Base-by-base conservation (phyloP, 64 coral and sea anemone genomes). In the Platygyra sinensis region DNA sequence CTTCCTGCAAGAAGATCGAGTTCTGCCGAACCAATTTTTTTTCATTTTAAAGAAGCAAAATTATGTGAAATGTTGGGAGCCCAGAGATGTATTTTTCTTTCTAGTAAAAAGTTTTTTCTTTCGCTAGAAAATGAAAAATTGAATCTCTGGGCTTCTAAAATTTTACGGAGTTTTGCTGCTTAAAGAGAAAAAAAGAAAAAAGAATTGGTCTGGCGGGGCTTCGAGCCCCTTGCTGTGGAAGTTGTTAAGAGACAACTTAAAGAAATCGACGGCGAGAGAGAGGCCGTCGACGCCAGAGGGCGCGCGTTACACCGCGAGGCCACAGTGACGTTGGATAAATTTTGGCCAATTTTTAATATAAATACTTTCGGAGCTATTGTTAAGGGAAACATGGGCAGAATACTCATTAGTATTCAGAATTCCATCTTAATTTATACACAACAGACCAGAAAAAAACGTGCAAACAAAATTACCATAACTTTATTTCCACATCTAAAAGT, bases 131-230 rank as follows among this genome's bases (percentile, higher is more conserved):
- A 67, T n/a, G n/a, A n/a, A n/a, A n/a, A n/a, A n/a, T n/a, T n/a
- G n/a, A n/a, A n/a, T 65, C 62, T 22, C 62, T 65, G 62, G 62
- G 62, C 64, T 67, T n/a, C 64, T 67, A 67, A 67, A 67, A 67
- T 67, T 28, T 67, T 10, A n/a, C 19, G 27, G 64, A n/a, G 27
- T n/a, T 67, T 67, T 67, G 64, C 20, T 24, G 8, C 64, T 67
- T 67, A 27, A 24, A 67, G 27, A 67, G 0, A 0, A 24, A 67
- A n/a, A 67, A 67, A 67, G 20, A n/a, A 24, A 67, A 67, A 67
- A 67, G 20, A 67, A n/a, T 4, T 67, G 64, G 20, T 10, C 24
- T n/a, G 64, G 8, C 10, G 64, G 64, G 64, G 64, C 64, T 24
- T 67, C 25, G 64, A 67, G 64, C 64, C 64, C 64, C 64, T 67